Percentiles rank a stretch among this genome's conserved stretches.
These are phyloP conservation scores for Bombus soroeensis DNA, from an alignment of 1,140 invertebrate species.

Conservation along the genomic window DNA sequence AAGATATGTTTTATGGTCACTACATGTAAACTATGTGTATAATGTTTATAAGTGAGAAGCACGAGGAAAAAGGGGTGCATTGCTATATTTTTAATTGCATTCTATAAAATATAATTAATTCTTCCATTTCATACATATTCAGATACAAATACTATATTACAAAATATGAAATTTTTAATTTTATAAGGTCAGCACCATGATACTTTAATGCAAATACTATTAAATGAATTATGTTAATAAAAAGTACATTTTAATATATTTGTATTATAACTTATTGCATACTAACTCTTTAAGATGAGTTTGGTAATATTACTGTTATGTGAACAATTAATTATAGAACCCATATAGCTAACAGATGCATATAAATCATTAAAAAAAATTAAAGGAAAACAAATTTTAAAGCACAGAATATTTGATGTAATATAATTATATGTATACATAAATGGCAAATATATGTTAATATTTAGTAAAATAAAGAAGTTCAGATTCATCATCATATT, in stretches of 20 bases:
- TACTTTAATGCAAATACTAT: not conserved
- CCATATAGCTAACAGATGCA: not conserved
- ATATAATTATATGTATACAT: not conserved
- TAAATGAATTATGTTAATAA: not conserved
- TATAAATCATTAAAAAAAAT: not conserved
- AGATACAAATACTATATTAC: not conserved
- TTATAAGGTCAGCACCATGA: not conserved
- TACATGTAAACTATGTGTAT: not conserved
- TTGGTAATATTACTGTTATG: not conserved
- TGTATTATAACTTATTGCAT: not conserved
- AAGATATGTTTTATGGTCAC: not conserved
- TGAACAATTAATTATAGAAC: not conserved
- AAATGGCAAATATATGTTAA: not conserved
- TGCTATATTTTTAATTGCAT: constrained; percentile 42
- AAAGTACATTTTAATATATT: not conserved
- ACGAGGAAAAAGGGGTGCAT: constrained; percentile 52
- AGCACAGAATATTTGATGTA: not conserved
- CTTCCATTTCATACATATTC: not conserved
- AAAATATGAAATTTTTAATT: not conserved
- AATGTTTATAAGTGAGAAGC: constrained; percentile 24
- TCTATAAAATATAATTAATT: not conserved
- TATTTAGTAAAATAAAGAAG: not conserved
- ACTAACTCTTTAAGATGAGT: not conserved
- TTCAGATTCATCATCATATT: not conserved
- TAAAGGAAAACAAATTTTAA: not conserved